Evolutionary conservation across 2,888 invertebrate species (phyloP).

Genomic region (Nebria salina): DNA sequence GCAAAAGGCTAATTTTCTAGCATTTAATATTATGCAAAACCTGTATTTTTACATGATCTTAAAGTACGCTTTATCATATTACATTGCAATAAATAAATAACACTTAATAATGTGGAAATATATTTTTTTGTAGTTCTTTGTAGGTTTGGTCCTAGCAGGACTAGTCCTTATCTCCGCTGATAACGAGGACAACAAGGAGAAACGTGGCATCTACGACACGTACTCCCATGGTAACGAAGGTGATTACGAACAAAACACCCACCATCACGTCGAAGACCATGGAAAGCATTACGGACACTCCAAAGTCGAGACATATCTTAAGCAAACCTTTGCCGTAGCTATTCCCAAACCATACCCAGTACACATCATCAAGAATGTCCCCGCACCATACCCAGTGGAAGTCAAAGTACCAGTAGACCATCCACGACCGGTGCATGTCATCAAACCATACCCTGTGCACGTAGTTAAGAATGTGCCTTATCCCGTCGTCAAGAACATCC

Average conservation of each 20-base stretch:
- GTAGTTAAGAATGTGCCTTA: conserved; percentile 60
- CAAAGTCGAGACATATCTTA: conserved; percentile 6
- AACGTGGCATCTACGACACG: conserved; percentile 10
- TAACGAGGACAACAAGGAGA: conserved; percentile 20
- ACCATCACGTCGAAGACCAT: neutral
- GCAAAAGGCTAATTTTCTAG: too few species aligned
- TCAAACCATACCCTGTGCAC: conserved; percentile 58
- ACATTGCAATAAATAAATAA: too few species aligned
- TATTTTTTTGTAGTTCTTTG: conserved; percentile 13
- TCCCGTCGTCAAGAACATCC: conserved; percentile 49
- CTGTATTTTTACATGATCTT: too few species aligned
- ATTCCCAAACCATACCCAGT: conserved; percentile 32
- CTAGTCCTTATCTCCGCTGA: conserved; percentile 27
- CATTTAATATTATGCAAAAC: too few species aligned
- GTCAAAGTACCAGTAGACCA: conserved; percentile 55
- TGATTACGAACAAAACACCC: neutral
- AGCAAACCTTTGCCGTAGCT: conserved; percentile 2
- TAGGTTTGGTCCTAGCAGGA: conserved; percentile 17
- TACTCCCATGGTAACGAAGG: neutral
- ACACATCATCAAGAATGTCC: conserved; percentile 26
- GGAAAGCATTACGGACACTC: neutral
- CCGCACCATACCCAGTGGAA: conserved; percentile 48
- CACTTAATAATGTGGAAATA: too few species aligned
- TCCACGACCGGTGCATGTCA: conserved; percentile 53
- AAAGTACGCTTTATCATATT: too few species aligned